Evolutionary conservation across 2,113 vertebrate genomes (phyloP).

Genomic region (Globicephala melas): DNA sequence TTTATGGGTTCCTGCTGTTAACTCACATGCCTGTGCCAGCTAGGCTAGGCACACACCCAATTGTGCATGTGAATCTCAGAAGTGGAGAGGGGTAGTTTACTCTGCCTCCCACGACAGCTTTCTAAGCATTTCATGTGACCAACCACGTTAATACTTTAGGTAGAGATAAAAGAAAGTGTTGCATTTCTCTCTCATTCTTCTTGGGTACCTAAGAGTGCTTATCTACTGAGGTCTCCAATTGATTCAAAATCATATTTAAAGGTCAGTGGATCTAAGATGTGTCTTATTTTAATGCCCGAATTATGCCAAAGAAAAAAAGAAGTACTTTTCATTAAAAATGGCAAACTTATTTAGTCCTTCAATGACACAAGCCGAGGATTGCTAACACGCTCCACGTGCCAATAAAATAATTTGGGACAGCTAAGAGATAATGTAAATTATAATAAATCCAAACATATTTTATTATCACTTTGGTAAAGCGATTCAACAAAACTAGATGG

Average conservation of each 20-base stretch:
- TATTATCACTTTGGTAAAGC: not conserved
- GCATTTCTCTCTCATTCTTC: not conserved
- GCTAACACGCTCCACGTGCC: not conserved
- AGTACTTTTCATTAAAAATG: not conserved
- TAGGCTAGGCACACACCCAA: not conserved
- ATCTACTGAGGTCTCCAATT: not conserved
- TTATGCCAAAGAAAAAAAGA: constrained; percentile 1
- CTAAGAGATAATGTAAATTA: not conserved
- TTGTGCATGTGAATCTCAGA: not conserved
- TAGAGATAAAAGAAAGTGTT: not conserved
- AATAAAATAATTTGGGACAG: not conserved
- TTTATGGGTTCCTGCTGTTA: not conserved
- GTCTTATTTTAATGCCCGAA: not conserved
- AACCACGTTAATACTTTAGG: not conserved
- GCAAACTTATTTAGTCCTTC: not conserved
- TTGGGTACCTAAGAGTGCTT: not conserved
- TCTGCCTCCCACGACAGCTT: not conserved
- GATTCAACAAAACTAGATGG: not conserved
- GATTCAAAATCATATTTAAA: constrained; percentile 37
- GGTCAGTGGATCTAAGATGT: not conserved
- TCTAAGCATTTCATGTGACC: not conserved
- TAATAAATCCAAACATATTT: constrained; percentile 16
- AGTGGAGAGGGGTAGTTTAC: not conserved
- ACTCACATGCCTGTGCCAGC: accelerated
- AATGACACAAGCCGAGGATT: not conserved